Percentiles rank a stretch among this genome's conserved stretches.
phyloP scores from a whole-genome alignment of 2,797 vertebrate species.

The Galaxias olidus region DNA sequence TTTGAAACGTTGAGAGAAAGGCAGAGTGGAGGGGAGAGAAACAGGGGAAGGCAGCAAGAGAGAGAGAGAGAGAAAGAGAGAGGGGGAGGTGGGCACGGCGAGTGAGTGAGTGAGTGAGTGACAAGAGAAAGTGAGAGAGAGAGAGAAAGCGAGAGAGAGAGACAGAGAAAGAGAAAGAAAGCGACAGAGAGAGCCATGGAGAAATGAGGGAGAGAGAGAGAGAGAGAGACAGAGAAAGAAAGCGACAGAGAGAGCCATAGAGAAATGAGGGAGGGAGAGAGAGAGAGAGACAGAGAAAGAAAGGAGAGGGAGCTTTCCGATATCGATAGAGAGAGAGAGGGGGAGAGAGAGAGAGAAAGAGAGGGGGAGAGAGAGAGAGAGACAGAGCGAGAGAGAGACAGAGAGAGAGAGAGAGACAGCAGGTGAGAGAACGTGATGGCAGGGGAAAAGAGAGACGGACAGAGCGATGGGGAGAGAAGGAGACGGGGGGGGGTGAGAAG shows the following conservation, averaged over 20 bases:
- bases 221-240: slow-evolving; percentile 2
- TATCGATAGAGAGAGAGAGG: background rate
- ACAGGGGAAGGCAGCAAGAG: slow-evolving; percentile 40
- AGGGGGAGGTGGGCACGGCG: background rate
- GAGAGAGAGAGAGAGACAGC: no score
- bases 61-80: background rate
- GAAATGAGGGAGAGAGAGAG: no score
- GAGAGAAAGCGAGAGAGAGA: background rate
- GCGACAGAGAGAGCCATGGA: background rate
- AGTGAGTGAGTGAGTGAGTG: background rate
- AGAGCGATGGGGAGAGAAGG: no score
- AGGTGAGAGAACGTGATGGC: no score
- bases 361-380: background rate
- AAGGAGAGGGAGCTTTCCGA: background rate
- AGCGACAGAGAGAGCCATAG: slow-evolving; percentile 33
- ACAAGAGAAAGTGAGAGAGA: background rate
- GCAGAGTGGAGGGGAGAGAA: slow-evolving; percentile 32
- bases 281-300: background rate
- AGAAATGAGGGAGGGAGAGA: background rate
- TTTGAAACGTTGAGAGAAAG: slow-evolving; percentile 67
- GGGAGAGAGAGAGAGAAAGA: background rate
- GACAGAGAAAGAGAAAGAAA: slow-evolving; percentile 20
- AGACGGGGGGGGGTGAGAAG: no score
- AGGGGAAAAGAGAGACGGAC: no score
- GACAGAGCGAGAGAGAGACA: background rate